phyloP scores from a whole-genome alignment of 2,797 vertebrate genomes.

The Cossypha dichroa region DNA sequence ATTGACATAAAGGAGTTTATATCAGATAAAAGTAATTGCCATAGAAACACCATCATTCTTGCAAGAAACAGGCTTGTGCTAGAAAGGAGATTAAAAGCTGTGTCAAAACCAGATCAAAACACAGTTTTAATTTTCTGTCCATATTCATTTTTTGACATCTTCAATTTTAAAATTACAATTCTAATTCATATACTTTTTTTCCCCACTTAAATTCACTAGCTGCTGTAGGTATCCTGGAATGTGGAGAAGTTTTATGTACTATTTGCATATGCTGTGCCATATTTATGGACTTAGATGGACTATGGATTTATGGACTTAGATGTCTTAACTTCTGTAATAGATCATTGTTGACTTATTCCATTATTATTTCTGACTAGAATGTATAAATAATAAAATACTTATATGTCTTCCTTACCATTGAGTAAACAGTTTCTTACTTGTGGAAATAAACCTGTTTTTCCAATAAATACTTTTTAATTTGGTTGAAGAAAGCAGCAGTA shows the following conservation, averaged over 20 bases:
- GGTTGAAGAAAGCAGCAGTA: neutral
- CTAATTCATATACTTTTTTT: neutral
- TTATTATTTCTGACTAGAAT: neutral
- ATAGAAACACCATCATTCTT: neutral
- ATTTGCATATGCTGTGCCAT: neutral
- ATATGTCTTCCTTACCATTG: neutral
- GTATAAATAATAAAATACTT: neutral
- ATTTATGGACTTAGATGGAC: neutral
- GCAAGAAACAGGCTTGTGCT: neutral
- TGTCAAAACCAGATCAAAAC: neutral
- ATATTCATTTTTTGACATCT: neutral
- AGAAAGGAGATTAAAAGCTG: neutral
- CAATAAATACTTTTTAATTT: neutral
- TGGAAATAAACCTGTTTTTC: neutral
- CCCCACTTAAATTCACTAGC: neutral
- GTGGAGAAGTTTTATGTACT: fast-evolving
- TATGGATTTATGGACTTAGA: neutral
- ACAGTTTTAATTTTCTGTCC: neutral
- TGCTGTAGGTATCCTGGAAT: neutral
- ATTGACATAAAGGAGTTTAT: neutral
- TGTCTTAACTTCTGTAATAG: neutral
- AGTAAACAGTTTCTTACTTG: neutral
- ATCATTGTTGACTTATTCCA: neutral
- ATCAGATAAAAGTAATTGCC: neutral
- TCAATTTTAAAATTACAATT: neutral